Base-by-base conservation (phyloP, 1,140 invertebrate genomes). In the Lucilia cuprina region DNA sequence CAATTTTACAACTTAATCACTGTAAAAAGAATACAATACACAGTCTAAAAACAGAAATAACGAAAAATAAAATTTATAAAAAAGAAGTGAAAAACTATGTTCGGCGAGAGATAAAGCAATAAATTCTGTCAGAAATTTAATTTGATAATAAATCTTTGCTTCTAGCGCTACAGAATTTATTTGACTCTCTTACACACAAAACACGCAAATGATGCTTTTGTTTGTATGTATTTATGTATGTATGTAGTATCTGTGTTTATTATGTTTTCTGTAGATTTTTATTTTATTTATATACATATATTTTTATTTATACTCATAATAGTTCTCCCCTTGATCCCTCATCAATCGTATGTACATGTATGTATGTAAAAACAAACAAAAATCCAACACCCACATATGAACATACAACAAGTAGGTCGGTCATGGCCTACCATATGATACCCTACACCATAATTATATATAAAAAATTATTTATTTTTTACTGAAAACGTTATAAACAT, bases 61-160 rank as follows among this genome's bases (percentile, higher is more conserved):
- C 87, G 87, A 88, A 89, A 82, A 83, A 83, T 25, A 82, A 82
- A 41, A 82, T 50, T 80, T 74, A 78, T 70, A 21, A 84, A 70
- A 87, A 90, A 84, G 47, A 82, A 84, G 65, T 84, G 74, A 80
- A 83, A 83, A 85, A 90, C 89, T 90, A 90, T 90, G 89, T 87
- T 88, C 88, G 89, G 88, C 86, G 87, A 89, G 88, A 91, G 89
- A 91, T 91, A 91, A 91, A 91, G 89, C 89, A 91, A 91, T 91
- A 91, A 91, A 91, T 91, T 90, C 88, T 90, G 89, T 90, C 89
- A 90, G 89, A 91, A 91, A 91, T 91, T 91, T 91, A 90, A 91
- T 91, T 91, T 91, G 89, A 89, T 91, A 90, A 91, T 91, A 91
- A 90, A 91, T 91, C 89, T 91, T 89, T 88, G 87, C 88, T 91